Base-by-base conservation (phyloP, 2,113 vertebrate species). In the Protobothrops flavoviridis region DNA sequence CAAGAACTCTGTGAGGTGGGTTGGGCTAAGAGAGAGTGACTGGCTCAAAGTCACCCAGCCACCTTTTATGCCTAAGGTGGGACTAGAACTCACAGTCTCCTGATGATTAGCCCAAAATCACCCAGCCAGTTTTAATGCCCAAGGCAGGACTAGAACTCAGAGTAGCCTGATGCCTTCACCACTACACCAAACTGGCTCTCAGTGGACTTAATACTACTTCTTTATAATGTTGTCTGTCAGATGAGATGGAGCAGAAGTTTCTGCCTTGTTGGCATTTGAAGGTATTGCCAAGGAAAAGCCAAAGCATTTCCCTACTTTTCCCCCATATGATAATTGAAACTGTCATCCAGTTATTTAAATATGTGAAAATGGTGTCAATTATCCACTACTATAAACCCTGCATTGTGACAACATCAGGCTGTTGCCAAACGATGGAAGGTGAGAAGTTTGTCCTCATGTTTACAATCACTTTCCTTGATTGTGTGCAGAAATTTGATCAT, bases 401-500 rank as follows among this genome's bases (percentile, higher is more conserved):
- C 50, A n/a, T 55, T 48, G 39, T 43, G 52, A 43, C 24, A 59
- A 87, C 57, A 87, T 87, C 91, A 87, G 56, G 26, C 55, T 33
- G 15, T 59, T 48, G 59, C 56, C 43, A 52, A 87, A 92, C 23
- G 43, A 85, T 50, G 55, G 81, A 20, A 91, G 39, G 81, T 48
- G 52, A 91, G 45, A 61, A n/a, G 43, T 23, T 45, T 59, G 33
- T 24, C 52, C 81, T 45, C 23, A 26, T n/a, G 4, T 59, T 87
- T 59, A 91, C 43, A n/a, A 55, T 87, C 81, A 91, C 91, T 64
- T 91, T 26, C 39, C 90, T 91, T 85, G 5, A 15, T 91, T 87
- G 81, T 86, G 26, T 91, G 61, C 23, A 53, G 48, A 81, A 53
- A 91, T 91, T 39, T 81, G 11, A n/a, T 33, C 23, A 91, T 53